Evolutionary conservation across 2,113 vertebrate species (phyloP), one percentile per base, ranked within the genome.

Genomic region (Sylvilagus bachmani): DNA sequence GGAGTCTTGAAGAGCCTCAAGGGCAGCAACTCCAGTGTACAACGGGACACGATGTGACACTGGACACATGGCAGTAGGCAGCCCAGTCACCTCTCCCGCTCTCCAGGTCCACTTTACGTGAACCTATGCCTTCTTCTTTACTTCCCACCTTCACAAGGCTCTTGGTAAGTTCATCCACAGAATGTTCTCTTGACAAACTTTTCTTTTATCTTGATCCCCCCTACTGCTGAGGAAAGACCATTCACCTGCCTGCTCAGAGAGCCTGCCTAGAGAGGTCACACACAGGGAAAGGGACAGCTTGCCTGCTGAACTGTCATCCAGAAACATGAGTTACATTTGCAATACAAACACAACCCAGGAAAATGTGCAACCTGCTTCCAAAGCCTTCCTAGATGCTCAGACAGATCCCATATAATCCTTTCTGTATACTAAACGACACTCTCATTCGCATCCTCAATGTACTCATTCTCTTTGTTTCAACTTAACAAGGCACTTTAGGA

Each of bases 381-480:
- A 70, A n/a, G 85, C 67, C 64, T 33, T 10, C 10, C 55, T 22
- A 31, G 81, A 85, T 22, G 80, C 25, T 58, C 77, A 80, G 80
- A 62, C 29, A 79, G 49, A 36, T 6, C 69, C 44, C 74, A 36
- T 33, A 51, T 29, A n/a, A 80, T 61, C 67, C 80, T 92, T 77
- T 66, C 51, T 58, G 62, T 33, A 55, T n/a, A 44, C 89, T 78
- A 53, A 67, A 44, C 3, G 73, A 62, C 80, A 64, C 10, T 16
- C 36, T 84, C 44, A 29, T 85, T 93, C 58, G 27, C 77, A 93
- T 61, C 71, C 73, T 94, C 55, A 14, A 22, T 66, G 17, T 67
- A 58, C 64, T 84, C 51, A 62, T 86, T 94, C 22, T 81, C 91
- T 96, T 86, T 75, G 86, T 90, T 89, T 90, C 77, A 53, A 51